A percentile compares a stretch with the other conserved stretches of the same genome.
phyloP scores from a whole-genome alignment of 92 coral and sea anemone genomes.

The Porites rus region DNA sequence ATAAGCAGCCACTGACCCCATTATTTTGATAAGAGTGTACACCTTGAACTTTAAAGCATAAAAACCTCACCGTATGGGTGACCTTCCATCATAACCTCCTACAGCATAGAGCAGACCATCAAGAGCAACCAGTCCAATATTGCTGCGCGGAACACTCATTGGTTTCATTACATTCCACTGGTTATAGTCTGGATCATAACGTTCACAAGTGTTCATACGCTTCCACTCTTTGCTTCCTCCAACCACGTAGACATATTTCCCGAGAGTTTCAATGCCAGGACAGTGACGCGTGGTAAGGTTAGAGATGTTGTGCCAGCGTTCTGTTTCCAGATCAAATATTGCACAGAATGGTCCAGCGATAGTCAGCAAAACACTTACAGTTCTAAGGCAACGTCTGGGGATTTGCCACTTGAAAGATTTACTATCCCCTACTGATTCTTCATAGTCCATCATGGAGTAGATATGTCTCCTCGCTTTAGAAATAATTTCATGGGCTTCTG shows the following conservation, averaged over 20 bases:
- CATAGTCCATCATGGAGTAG: slow-evolving; percentile 26
- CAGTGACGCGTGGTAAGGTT: slow-evolving; percentile 90
- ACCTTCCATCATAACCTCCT: slow-evolving; percentile 95
- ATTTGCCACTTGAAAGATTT: slow-evolving; percentile 66
- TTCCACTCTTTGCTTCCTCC: slow-evolving; percentile 99
- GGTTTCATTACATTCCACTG: slow-evolving; percentile 82
- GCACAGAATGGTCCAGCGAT: slow-evolving; percentile 86
- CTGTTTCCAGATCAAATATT: slow-evolving; percentile 72
- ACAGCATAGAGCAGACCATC: slow-evolving; percentile 85
- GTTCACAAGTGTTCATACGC: slow-evolving; percentile 82
- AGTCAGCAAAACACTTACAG: slow-evolving; percentile 83
- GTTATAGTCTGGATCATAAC: slow-evolving; percentile 84
- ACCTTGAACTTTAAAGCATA: not conserved
- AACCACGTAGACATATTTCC: slow-evolving; percentile 82
- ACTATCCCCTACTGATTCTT: slow-evolving; percentile 33
- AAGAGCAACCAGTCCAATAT: slow-evolving; percentile 87
- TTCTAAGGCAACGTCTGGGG: slow-evolving; percentile 88
- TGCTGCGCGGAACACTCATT: slow-evolving; percentile 89
- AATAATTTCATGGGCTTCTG: slow-evolving; percentile 69
- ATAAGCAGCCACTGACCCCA: no score
- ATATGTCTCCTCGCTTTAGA: slow-evolving; percentile 67
- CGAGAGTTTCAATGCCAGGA: slow-evolving; percentile 90
- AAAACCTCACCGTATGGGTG: slow-evolving; percentile 83
- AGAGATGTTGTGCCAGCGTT: slow-evolving; percentile 82
- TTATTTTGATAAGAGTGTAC: no score